Conservation (phyloP, 2,797 vertebrate genomes). For the Neostethus bicornis region DNA sequence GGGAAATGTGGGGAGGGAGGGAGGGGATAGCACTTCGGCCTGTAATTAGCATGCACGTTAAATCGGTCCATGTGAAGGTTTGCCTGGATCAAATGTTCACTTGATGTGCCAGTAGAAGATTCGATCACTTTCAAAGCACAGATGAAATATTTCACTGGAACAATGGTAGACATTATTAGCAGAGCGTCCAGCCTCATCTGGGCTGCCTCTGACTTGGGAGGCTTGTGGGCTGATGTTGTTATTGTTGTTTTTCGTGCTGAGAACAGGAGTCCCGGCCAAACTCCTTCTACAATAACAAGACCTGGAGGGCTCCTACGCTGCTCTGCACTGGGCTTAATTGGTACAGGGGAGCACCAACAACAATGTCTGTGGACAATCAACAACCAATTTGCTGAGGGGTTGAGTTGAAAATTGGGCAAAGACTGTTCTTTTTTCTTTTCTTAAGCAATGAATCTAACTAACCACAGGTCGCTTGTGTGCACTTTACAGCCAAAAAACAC, state of each 20-base stretch:
- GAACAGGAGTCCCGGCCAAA: constrained; percentile 66
- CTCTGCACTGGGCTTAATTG: constrained; percentile 54
- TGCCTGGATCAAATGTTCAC: constrained; percentile 23
- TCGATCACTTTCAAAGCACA: constrained; percentile 44
- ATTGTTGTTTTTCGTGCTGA: constrained; percentile 77
- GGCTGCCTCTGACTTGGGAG: constrained; percentile 51
- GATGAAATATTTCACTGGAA: constrained; percentile 49
- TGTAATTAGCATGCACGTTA: constrained; percentile 24
- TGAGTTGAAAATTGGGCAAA: constrained; percentile 55
- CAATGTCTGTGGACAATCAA: constrained; percentile 72
- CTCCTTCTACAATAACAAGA: constrained; percentile 72
- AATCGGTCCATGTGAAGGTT: constrained; percentile 22
- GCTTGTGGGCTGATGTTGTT: constrained; percentile 73
- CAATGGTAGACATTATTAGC: constrained; percentile 38
- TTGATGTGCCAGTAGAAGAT: constrained; percentile 33
- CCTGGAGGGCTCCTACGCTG: constrained; percentile 52
- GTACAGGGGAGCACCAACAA: constrained; percentile 59
- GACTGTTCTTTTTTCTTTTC: constrained; percentile 43
- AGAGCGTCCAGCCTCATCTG: constrained; percentile 29
- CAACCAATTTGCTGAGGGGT: constrained; percentile 63
- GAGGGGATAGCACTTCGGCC: constrained; percentile 1
- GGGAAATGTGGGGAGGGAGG: constrained; percentile 33
- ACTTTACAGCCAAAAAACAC: constrained; percentile 18
- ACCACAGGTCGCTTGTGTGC: constrained; percentile 29
- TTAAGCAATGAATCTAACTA: constrained; percentile 30